These are phyloP conservation scores for Calephelis virginiensis DNA, from an alignment of 1,140 invertebrate species.

Conservation along the genomic window DNA sequence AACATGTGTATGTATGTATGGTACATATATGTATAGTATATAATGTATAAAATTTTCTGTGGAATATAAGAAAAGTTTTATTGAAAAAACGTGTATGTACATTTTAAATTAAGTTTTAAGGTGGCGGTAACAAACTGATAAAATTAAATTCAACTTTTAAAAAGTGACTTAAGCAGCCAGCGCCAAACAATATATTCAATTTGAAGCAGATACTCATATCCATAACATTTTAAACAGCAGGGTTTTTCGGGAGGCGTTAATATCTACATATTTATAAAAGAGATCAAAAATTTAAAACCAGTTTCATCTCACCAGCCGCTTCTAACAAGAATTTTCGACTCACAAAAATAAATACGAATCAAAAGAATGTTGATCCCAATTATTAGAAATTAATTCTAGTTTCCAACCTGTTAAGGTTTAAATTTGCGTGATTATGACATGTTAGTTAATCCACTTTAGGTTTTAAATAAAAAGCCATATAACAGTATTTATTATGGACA, in stretches of 20 bases:
- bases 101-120: too few relatives aligned
- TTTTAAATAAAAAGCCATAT: constrained; percentile 60
- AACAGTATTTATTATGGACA: constrained; percentile 75
- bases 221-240: constrained; percentile 31
- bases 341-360: constrained; percentile 76
- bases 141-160: background rate
- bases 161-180: background rate
- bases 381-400: constrained; percentile 44
- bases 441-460: constrained; percentile 51
- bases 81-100: too few relatives aligned
- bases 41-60: too few relatives aligned
- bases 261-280: constrained; percentile 71
- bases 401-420: constrained; percentile 46
- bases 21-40: too few relatives aligned
- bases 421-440: constrained; percentile 45
- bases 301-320: constrained; percentile 60
- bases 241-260: constrained; percentile 62
- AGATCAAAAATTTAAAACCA: constrained; percentile 63
- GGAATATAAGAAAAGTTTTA: too few relatives aligned
- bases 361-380: constrained; percentile 43
- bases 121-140: too few relatives aligned
- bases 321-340: constrained; percentile 75
- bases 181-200: constrained; percentile 1
- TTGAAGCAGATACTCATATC: constrained; percentile 15
- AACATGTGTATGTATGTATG: too few relatives aligned